Conservation (phyloP, 2,797 vertebrate genomes). For the Esox lucius region DNA sequence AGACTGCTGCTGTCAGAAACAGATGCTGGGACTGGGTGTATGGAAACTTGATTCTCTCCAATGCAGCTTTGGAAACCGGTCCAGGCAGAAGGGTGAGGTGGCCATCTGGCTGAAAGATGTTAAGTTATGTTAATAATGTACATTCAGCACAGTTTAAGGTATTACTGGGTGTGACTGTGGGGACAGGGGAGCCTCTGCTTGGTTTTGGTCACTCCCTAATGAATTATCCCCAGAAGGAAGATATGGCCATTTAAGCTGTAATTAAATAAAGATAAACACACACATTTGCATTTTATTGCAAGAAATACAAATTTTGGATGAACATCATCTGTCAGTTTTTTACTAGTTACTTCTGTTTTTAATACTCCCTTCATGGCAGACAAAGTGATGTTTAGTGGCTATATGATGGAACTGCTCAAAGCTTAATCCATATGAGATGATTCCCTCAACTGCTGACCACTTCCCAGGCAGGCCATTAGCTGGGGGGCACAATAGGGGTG, state of each 20-base stretch:
- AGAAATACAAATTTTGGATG: conserved; percentile 8
- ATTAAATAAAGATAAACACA: background rate
- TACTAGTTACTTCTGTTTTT: conserved; percentile 21
- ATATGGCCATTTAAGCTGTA: background rate
- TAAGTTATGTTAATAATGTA: background rate
- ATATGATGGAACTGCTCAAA: conserved; percentile 21
- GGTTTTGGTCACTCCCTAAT: background rate
- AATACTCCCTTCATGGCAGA: conserved; percentile 35
- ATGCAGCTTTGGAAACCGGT: background rate
- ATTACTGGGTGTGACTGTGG: conserved; percentile 19
- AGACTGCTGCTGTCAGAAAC: conserved; percentile 22
- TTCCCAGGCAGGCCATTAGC: background rate
- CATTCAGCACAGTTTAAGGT: conserved; percentile 38
- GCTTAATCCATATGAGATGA: conserved; percentile 8
- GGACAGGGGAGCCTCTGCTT: conserved; percentile 19
- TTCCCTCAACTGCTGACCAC: background rate
- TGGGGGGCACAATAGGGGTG: background rate
- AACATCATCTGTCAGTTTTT: conserved; percentile 26
- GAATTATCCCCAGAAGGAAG: conserved; percentile 16
- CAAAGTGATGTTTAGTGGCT: conserved; percentile 16
- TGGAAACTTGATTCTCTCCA: background rate
- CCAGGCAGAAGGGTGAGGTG: background rate
- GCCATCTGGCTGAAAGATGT: background rate
- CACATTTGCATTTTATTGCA: background rate
- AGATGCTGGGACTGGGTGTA: conserved; percentile 9